Base-by-base conservation (phyloP, 1,140 invertebrate genomes). In the Danaus plexippus region DNA sequence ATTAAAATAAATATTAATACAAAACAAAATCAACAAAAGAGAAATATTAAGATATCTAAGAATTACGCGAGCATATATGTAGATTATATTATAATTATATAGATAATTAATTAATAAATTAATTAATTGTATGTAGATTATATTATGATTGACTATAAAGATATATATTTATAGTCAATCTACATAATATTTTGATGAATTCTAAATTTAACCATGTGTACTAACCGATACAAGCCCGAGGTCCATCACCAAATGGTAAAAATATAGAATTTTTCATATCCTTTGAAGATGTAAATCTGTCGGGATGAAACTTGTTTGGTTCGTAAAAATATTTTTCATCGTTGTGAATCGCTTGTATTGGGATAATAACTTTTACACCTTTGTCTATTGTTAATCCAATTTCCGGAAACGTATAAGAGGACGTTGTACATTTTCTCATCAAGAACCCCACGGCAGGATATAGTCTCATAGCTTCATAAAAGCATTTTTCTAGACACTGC, bases 231-330 rank as follows among this genome's bases (percentile, higher is more conserved):
- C 77, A 80, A 11, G 72, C 48, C 15, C 77, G 67, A 9, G 75
- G 77, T 9, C 77, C 77, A 55, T 78, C 75, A 41, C 77, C 77
- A 52, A 80, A 80, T 7, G 77, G 75, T 49, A 80, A 53, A 57
- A 64, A 80, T 9, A 75, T 54, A 60, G 62, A 71, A 12, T 66
- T 68, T 43, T 68, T 75, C 9, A 70, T 63, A 45, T 67, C 63
- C 9, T 78, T 64, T 8, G 59, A 51, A 7, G 64, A 63, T 8
- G 45, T 59, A 57, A 81, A 81, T 47, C 76, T 67, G 9, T 81
- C 75, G 2, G 78, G 76, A 41, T 77, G 55, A 67, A 72, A 81
- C 12, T 69, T 71, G 48, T 67, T 13, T n/a, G 75, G 75, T 7
- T 77, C 60, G 10, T 55, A 10, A 44, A 68, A 67, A 58, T 69